These are phyloP conservation scores for Osmerus mordax DNA, from an alignment of 2,113 vertebrate genomes.

Conservation along the genomic window DNA sequence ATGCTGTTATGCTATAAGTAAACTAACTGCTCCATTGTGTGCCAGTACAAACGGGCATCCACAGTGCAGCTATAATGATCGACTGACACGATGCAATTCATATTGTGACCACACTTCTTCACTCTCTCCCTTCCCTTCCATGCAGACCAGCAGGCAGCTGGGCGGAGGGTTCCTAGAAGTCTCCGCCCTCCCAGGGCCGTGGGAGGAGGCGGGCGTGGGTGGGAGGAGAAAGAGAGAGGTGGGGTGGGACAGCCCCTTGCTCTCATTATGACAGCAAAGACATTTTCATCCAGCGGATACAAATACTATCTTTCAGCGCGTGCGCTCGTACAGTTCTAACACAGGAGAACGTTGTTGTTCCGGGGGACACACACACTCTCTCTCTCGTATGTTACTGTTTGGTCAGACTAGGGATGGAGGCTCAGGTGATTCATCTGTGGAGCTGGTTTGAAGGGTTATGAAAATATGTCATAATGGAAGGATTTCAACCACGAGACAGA, in stretches of 20 bases:
- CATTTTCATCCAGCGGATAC: not conserved
- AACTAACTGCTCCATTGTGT: too few species aligned
- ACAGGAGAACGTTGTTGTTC: too few species aligned
- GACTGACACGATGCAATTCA: not conserved
- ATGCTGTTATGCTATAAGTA: too few species aligned
- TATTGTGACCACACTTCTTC: slow-evolving; percentile 53
- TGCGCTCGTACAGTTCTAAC: not conserved
- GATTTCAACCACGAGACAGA: not conserved
- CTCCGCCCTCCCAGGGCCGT: too few species aligned
- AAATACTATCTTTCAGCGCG: not conserved
- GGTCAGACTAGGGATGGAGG: not conserved
- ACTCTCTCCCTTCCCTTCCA: not conserved
- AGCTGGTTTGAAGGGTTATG: not conserved
- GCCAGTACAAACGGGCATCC: too few species aligned
- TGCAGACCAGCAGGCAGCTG: not conserved
- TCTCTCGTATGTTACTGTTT: not conserved
- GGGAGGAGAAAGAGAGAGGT: not conserved
- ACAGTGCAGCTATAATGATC: too few species aligned
- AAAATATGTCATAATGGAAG: not conserved
- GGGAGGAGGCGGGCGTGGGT: not conserved
- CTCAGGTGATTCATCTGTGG: not conserved
- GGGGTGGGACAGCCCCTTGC: not conserved
- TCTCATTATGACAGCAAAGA: not conserved
- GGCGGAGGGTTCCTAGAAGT: not conserved
- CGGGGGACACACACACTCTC: not conserved